Evolutionary conservation across 37 sponge, comb jelly and placozoan species (phyloP), one percentile per base, ranked within the genome.

Genomic region (Ephydatia muelleri): DNA sequence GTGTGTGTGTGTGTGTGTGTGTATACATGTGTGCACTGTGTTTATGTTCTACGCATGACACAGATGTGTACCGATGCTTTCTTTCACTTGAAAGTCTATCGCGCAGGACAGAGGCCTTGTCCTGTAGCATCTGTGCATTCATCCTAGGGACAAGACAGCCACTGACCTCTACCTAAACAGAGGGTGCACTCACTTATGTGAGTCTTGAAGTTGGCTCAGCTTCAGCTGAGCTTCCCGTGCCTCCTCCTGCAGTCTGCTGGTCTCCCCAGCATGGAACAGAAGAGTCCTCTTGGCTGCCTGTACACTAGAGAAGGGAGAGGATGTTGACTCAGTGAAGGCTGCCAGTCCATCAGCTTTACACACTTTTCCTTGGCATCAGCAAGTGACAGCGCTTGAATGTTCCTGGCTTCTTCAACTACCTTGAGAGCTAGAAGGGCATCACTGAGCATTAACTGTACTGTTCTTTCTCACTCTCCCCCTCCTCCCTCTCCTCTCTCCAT

Each of bases 181-280:
- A 65, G 67, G 22, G 67, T 65, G 22, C 33, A 35, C 65, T 79
- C 5, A 92, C 93, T 77, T 78, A 78, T 92, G 93, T 9, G 84
- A 72, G 12, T 88, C 86, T 49, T 69, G 67, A 9, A 88, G 43
- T 67, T 88, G 83, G 12, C 32, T 67, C n/a, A 92, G 65, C 65
- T 73, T 82, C 30, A 65, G 49, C 36, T 88, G 73, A 19, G 86
- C 72, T 0, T 86, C 89, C 48, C 78, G 82, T 28, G 77, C 67
- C 25, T 83, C 86, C 21, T n/a, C 67, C 25, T 32, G 38, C 70
- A 92, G 36, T 28, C 83, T 81, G 19, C 78, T 86, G n/a, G 82
- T 70, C 48, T 88, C 89, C 48, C 86, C 86, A 66, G 86, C 78
- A 73, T 88, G 83, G 43, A 47, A 79, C 34, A 86, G 36, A 38